Evolutionary conservation across 2,888 invertebrate species (phyloP).

Genomic region (Trissonchulus sp.): DNA sequence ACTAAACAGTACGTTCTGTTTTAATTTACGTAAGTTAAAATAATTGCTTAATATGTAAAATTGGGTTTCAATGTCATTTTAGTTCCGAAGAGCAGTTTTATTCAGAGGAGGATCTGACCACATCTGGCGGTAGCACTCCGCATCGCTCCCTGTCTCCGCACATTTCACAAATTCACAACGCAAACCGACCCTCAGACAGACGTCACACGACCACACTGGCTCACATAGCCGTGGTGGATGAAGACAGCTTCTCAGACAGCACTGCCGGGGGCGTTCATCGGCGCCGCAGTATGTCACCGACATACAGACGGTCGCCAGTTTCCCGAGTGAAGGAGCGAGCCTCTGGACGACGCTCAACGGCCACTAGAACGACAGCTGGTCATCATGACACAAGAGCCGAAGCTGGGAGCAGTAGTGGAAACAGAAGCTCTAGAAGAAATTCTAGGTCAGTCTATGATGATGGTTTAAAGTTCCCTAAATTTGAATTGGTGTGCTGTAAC

Average conservation of each 20-base stretch:
- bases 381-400: no score
- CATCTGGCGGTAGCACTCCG: conserved; percentile 8
- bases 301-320: conserved; percentile 46
- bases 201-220: not conserved
- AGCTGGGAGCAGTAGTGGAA: no score
- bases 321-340: conserved; percentile 43
- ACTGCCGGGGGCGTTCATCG: not conserved
- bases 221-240: not conserved
- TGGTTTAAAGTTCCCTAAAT: no score
- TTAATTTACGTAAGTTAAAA: no score
- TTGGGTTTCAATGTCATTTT: no score
- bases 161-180: not conserved
- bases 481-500: no score
- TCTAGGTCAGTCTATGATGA: no score
- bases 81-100: not conserved
- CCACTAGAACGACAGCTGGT: no score
- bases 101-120: not conserved
- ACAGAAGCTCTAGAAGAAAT: no score
- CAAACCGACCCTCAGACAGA: not conserved
- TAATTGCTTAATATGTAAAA: no score
- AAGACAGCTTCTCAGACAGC: not conserved
- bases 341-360: conserved; percentile 18
- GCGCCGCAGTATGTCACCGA: conserved; percentile 30
- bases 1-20: no score
- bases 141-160: conserved; percentile 2